These are phyloP conservation scores for Trinectes maculatus DNA, from an alignment of 2,113 vertebrate species.

Conservation along the genomic window DNA sequence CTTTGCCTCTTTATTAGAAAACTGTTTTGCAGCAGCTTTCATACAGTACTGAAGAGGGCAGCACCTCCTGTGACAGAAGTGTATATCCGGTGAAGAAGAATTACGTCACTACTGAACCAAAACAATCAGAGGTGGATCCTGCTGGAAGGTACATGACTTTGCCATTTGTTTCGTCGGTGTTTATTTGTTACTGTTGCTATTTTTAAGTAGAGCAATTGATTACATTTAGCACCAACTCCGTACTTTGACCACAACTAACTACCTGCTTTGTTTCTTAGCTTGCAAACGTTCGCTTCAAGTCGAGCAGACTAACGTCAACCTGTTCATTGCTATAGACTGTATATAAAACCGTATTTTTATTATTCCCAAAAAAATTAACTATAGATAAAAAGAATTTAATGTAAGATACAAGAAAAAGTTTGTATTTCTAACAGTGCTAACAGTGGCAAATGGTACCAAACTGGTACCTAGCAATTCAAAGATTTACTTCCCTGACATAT, in stretches of 20 bases:
- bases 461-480: not conserved
- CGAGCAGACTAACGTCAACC: too few species aligned
- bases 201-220: too few species aligned
- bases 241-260: too few species aligned
- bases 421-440: not conserved
- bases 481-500: not conserved
- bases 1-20: too few species aligned
- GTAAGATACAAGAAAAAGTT: too few species aligned
- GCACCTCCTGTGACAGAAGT: not conserved
- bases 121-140: not conserved
- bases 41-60: constrained; percentile 25
- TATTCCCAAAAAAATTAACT: too few species aligned
- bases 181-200: not conserved
- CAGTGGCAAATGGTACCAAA: not conserved
- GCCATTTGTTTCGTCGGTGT: not conserved
- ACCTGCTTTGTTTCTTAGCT: too few species aligned
- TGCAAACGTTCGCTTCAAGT: too few species aligned
- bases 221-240: too few species aligned
- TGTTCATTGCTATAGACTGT: too few species aligned
- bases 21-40: not conserved
- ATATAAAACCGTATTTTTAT: too few species aligned
- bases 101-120: not conserved
- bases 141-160: constrained; percentile 3
- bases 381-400: not conserved
- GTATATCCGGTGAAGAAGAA: constrained; percentile 12